Evolutionary conservation across 2,797 vertebrate genomes (phyloP).

Genomic region (Myotis planiceps): DNA sequence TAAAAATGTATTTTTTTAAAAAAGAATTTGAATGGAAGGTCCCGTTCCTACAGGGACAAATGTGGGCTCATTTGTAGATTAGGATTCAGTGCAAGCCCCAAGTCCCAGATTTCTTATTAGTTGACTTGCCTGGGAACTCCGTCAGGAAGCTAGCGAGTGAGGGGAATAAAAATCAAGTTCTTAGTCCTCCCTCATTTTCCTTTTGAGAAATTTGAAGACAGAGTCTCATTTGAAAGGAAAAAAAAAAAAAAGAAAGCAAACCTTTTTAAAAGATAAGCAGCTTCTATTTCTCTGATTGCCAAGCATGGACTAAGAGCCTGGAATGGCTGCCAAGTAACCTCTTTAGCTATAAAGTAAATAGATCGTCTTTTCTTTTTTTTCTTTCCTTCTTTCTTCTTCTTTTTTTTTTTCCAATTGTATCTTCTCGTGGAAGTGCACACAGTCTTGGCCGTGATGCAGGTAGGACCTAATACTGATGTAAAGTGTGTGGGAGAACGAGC

Average conservation of each 20-base stretch:
- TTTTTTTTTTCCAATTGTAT: neutral
- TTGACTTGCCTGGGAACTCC: neutral
- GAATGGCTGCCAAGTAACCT: neutral
- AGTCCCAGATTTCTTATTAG: neutral
- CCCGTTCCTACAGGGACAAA: neutral
- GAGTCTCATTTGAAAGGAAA: neutral
- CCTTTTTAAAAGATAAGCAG: neutral
- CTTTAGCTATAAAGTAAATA: slow-evolving; percentile 28
- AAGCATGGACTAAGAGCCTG: neutral
- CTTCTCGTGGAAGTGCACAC: neutral
- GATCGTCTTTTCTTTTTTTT: neutral
- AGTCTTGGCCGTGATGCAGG: neutral
- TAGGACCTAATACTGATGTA: slow-evolving; percentile 26
- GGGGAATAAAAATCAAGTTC: neutral
- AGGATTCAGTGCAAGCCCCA: neutral
- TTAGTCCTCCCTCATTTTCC: neutral
- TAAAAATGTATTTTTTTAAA: no score
- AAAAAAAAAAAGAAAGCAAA: neutral
- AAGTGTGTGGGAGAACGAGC: neutral
- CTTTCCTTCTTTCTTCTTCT: no score
- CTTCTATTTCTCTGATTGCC: neutral
- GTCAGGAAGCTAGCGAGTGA: neutral
- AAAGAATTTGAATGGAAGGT: neutral
- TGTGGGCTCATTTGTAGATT: neutral
- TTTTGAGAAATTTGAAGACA: neutral